These are phyloP conservation scores for Axis porcinus DNA, from an alignment of 2,113 vertebrate genomes.

Conservation along the genomic window DNA sequence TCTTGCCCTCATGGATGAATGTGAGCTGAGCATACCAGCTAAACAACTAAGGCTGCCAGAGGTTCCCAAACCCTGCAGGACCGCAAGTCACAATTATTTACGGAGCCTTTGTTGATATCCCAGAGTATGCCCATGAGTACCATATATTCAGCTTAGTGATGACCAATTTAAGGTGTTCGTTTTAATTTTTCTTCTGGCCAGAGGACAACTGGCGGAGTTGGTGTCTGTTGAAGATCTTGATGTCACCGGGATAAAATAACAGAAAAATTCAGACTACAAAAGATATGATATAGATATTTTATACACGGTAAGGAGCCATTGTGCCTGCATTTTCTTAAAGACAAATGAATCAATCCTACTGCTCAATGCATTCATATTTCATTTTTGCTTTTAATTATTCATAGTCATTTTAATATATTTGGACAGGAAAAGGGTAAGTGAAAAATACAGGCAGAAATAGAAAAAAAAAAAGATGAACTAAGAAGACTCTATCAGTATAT, in stretches of 20 bases:
- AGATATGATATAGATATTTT: neutral
- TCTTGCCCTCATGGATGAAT: neutral
- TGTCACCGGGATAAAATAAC: neutral
- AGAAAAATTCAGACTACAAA: neutral
- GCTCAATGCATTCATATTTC: neutral
- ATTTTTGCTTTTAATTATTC: neutral
- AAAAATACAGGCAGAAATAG: neutral
- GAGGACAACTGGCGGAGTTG: neutral
- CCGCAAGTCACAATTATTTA: neutral
- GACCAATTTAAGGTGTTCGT: neutral
- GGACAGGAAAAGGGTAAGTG: neutral
- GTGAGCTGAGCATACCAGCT: neutral
- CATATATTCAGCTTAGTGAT: neutral
- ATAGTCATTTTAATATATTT: neutral
- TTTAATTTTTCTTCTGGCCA: neutral
- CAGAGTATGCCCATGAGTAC: no score
- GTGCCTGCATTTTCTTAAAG: neutral
- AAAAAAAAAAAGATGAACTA: neutral
- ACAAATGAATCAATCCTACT: neutral
- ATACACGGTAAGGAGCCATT: neutral
- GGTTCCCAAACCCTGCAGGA: neutral
- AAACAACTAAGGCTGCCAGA: neutral
- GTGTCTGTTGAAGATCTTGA: neutral
- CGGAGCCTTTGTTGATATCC: neutral
- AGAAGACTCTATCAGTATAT: neutral